Percentiles rank a stretch among this genome's conserved stretches.
Conservation (phyloP, 2,888 invertebrate species). For the Ennomos quercinarius region DNA sequence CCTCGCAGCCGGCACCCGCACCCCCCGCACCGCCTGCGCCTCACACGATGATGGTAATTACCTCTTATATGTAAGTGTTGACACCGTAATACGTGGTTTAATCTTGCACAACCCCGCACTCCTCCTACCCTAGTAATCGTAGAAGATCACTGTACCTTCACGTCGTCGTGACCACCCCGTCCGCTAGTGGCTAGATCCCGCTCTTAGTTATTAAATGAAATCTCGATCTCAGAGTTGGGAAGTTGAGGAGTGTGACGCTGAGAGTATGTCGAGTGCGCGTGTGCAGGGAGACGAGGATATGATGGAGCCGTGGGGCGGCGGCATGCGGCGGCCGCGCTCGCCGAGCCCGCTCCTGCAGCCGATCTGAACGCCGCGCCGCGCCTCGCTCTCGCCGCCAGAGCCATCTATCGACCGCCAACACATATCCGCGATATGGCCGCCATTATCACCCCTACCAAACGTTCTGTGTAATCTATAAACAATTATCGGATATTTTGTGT, state of each 20-base stretch:
- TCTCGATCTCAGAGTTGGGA: slow-evolving; percentile 85
- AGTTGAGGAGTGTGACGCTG: slow-evolving; percentile 83
- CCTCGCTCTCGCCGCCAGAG: slow-evolving; percentile 16
- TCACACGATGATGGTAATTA: slow-evolving; percentile 86
- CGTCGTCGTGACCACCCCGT: slow-evolving; percentile 38
- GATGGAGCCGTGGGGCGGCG: slow-evolving; percentile 84
- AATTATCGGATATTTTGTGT: slow-evolving; percentile 25
- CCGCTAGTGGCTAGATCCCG: slow-evolving; percentile 57
- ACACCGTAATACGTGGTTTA: slow-evolving; percentile 84
- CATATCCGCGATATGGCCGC: slow-evolving; percentile 58
- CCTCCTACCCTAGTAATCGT: slow-evolving; percentile 57
- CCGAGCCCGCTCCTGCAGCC: slow-evolving; percentile 79
- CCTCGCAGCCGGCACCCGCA: slow-evolving; percentile 68
- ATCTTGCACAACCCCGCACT: slow-evolving; percentile 80
- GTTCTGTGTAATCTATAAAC: slow-evolving; percentile 44
- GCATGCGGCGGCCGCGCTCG: slow-evolving; percentile 75
- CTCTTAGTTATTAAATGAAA: slow-evolving; percentile 64
- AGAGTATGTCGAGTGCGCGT: slow-evolving; percentile 85
- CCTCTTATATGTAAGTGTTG: slow-evolving; percentile 86
- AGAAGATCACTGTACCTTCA: slow-evolving; percentile 39
- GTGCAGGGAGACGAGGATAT: slow-evolving; percentile 87
- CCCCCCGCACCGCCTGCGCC: slow-evolving; percentile 75
- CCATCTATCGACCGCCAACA: slow-evolving; percentile 39
- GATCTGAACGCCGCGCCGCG: slow-evolving; percentile 58
- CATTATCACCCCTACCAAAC: slow-evolving; percentile 48